Evolutionary conservation across 2,113 vertebrate species (phyloP).

Genomic region (Orcinus orca): DNA sequence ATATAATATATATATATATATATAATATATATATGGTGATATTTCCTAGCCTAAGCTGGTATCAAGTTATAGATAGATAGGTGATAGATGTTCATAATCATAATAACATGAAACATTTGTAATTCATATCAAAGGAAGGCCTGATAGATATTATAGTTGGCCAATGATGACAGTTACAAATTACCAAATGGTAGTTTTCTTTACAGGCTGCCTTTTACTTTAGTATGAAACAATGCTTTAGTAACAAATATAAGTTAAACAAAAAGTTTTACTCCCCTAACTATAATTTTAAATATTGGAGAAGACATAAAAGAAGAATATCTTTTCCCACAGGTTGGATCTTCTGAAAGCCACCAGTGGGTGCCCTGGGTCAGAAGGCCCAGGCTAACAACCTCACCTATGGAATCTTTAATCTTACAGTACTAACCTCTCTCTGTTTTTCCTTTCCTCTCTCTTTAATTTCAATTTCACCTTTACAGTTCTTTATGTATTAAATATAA

Average conservation of each 20-base stretch:
- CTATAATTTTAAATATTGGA: not conserved
- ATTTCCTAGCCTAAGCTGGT: not conserved
- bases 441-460: not conserved
- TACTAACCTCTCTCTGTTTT: not conserved
- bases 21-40: not conserved
- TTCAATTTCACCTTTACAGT: not conserved
- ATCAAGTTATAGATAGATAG: not conserved
- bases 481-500: not conserved
- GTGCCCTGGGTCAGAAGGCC: not conserved
- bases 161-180: not conserved
- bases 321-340: not conserved
- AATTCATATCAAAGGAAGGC: not conserved
- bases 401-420: not conserved
- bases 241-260: not conserved
- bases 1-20: not conserved
- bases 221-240: not conserved
- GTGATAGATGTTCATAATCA: not conserved
- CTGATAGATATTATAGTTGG: not conserved
- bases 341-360: not conserved
- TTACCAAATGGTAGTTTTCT: not conserved
- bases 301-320: not conserved
- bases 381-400: not conserved
- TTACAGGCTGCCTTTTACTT: not conserved
- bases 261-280: not conserved
- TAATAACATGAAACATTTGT: not conserved